phyloP scores from a whole-genome alignment of 2,113 vertebrate genomes.

The Neoarius graeffei region DNA sequence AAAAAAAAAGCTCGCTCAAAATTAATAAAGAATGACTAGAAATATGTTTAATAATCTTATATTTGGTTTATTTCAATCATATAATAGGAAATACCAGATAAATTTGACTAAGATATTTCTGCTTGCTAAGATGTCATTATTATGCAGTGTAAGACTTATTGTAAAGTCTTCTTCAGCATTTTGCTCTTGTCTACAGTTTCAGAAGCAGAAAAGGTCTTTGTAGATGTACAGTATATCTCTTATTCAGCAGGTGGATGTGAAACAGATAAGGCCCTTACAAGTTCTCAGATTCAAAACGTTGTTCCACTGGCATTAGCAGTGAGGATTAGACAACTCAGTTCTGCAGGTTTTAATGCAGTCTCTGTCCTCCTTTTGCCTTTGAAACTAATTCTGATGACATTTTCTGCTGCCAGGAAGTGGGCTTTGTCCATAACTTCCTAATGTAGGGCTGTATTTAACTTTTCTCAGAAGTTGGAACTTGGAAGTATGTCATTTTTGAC shows the following conservation, averaged over 20 bases:
- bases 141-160: background rate
- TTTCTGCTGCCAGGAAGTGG: conserved; percentile 11
- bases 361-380: background rate
- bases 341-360: background rate
- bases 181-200: background rate
- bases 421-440: background rate
- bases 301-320: background rate
- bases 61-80: background rate
- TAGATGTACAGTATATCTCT: background rate
- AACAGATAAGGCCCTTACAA: background rate
- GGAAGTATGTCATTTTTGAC: background rate
- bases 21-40: background rate
- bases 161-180: background rate
- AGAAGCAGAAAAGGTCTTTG: background rate
- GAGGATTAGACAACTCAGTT: background rate
- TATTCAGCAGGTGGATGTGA: background rate
- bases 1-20: background rate
- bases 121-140: background rate
- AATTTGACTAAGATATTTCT: background rate
- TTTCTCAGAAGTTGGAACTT: background rate
- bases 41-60: background rate
- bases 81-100: background rate
- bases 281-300: background rate
- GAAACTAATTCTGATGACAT: conserved; percentile 28
- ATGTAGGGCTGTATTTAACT: conserved; percentile 10